Percentiles rank a stretch among this genome's conserved stretches.
Evolutionary conservation across 2,113 vertebrate species (phyloP).

Genomic region (Cyanoliseus patagonus): DNA sequence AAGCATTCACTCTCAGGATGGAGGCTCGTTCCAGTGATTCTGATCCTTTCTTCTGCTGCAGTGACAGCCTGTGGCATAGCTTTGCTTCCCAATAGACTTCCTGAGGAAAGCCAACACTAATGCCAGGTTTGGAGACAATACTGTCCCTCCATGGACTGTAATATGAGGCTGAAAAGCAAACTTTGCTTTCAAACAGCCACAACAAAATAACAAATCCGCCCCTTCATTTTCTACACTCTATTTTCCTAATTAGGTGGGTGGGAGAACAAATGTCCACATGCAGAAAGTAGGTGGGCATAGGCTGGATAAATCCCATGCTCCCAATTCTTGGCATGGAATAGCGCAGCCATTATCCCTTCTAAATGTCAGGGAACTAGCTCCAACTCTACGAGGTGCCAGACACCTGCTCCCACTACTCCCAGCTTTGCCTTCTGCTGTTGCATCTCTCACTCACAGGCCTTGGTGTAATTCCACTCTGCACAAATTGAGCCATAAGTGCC

Average conservation of each 20-base stretch:
- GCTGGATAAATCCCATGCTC: constrained; percentile 63
- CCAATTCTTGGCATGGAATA: constrained; percentile 69
- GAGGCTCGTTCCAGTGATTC: not conserved
- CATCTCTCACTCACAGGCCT: constrained; percentile 25
- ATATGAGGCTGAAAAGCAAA: constrained; percentile 59
- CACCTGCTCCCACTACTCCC: constrained; percentile 74
- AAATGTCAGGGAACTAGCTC: constrained; percentile 77
- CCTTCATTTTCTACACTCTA: constrained; percentile 61
- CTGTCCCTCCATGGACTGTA: constrained; percentile 35
- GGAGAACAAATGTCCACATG: constrained; percentile 69
- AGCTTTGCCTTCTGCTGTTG: constrained; percentile 63
- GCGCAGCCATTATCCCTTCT: constrained; percentile 66
- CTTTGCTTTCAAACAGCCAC: constrained; percentile 59
- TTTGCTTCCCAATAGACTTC: constrained; percentile 12
- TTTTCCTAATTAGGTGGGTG: constrained; percentile 71
- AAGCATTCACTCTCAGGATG: not conserved
- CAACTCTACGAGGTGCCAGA: constrained; percentile 71
- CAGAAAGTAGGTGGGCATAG: constrained; percentile 68
- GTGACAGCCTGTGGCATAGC: not conserved
- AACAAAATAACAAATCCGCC: constrained; percentile 62
- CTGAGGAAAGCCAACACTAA: constrained; percentile 42
- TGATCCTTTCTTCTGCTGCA: not conserved
- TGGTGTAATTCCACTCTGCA: constrained; percentile 45
- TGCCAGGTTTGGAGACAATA: constrained; percentile 56
- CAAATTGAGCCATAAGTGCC: constrained; percentile 6